These are phyloP conservation scores for Monarcha castaneiventris DNA, from an alignment of 2,113 vertebrate genomes.

Conservation along the genomic window DNA sequence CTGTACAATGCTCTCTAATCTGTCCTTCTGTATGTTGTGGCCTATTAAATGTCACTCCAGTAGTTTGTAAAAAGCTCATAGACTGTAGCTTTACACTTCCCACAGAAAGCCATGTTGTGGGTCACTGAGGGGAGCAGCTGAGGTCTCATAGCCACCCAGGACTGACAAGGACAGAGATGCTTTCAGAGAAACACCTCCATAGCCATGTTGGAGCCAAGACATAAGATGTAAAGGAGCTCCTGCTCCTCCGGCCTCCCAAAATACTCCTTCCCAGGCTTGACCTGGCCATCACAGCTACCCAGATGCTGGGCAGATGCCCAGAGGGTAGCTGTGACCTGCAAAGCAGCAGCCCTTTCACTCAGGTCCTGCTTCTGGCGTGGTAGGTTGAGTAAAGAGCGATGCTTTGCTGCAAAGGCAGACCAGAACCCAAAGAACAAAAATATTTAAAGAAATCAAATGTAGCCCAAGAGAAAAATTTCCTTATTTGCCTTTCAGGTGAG, in stretches of 20 bases:
- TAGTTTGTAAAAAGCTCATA: not conserved
- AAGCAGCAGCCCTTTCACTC: not conserved
- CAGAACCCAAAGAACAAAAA: not conserved
- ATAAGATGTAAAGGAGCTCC: not conserved
- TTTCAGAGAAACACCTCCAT: not conserved
- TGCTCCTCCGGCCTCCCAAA: not conserved
- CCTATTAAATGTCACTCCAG: not conserved
- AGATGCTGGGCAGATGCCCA: rapidly evolving
- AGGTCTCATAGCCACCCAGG: not conserved
- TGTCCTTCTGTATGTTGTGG: not conserved
- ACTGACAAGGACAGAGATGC: not conserved
- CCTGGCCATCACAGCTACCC: too few relatives aligned
- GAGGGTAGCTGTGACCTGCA: not conserved
- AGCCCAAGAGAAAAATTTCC: not conserved
- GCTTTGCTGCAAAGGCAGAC: not conserved
- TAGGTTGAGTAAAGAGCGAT: not conserved
- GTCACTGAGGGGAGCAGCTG: not conserved
- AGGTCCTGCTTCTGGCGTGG: rapidly evolving
- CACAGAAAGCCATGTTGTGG: not conserved
- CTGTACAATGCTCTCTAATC: not conserved
- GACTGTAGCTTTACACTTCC: not conserved
- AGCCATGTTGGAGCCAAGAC: not conserved
- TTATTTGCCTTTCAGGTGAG: not conserved
- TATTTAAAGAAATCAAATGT: not conserved
- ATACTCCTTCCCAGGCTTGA: not conserved